These are phyloP conservation scores for Sycobia sp. DNA, from an alignment of 1,140 invertebrate species.

Conservation along the genomic window DNA sequence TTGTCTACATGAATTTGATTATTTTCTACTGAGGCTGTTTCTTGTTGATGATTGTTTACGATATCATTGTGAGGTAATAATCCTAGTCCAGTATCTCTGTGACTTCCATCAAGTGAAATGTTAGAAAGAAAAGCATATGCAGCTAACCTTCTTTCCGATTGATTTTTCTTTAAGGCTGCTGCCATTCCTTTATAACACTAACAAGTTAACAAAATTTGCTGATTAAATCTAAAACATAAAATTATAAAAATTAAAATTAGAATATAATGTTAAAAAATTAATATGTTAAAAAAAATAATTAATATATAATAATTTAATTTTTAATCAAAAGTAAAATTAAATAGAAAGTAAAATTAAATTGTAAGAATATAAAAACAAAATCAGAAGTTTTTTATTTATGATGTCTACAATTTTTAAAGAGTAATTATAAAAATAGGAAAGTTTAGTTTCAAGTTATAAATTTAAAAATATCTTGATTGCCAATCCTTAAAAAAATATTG, in stretches of 20 bases:
- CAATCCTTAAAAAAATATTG: not conserved
- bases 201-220: conserved; percentile 12
- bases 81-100: conserved; percentile 80
- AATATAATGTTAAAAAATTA: too few relatives aligned
- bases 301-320: not conserved
- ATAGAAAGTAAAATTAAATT: too few relatives aligned
- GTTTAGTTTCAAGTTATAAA: too few relatives aligned
- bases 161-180: conserved; percentile 64
- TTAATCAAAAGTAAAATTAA: too few relatives aligned
- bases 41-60: conserved; percentile 42
- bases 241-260: conserved; percentile 16
- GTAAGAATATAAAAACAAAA: too few relatives aligned
- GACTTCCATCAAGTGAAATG: conserved; percentile 91
- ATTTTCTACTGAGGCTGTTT: conserved; percentile 12
- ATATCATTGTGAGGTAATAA: conserved; percentile 61
- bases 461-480: too few relatives aligned
- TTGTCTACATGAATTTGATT: conserved; percentile 16
- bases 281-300: too few relatives aligned
- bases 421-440: too few relatives aligned
- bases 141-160: conserved; percentile 77
- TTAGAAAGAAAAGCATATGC: conserved; percentile 91
- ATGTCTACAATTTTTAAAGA: too few relatives aligned
- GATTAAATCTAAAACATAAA: conserved; percentile 10
- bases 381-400: too few relatives aligned
- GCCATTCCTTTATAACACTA: conserved; percentile 56